A percentile compares a stretch with the other conserved stretches of the same genome.
phyloP scores from a whole-genome alignment of 23 tunicate genomes.

The Trididemnum clinides region DNA sequence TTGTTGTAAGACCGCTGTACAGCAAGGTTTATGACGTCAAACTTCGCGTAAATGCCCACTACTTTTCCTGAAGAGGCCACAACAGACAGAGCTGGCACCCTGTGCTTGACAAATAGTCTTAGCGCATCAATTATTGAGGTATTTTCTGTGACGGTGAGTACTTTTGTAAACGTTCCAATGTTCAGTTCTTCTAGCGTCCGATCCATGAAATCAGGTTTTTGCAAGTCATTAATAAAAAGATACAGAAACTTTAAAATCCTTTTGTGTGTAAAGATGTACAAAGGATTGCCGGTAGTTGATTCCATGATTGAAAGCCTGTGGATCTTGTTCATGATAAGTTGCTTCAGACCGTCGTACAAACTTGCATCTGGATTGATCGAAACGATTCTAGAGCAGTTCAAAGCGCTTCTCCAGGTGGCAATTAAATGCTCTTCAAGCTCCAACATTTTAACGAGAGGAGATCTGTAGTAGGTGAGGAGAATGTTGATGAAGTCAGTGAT shows the following conservation, averaged over 20 bases:
- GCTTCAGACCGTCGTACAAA: conserved; percentile 82
- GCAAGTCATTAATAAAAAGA: conserved; percentile 65
- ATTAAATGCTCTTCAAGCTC: conserved; percentile 92
- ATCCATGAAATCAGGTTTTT: conserved; percentile 80
- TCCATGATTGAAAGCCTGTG: conserved; percentile 94
- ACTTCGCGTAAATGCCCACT: conserved; percentile 96
- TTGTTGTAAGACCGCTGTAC: conserved; percentile 97
- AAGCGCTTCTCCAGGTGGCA: conserved; percentile 79
- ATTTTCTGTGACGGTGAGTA: conserved; percentile 68
- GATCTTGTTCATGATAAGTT: conserved; percentile 83
- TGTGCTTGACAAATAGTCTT: conserved; percentile 64
- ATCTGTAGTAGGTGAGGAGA: conserved; percentile 91
- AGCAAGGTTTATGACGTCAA: conserved; percentile 95
- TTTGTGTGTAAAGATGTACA: conserved; percentile 95
- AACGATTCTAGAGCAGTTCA: conserved; percentile 62
- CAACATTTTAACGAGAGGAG: conserved; percentile 86
- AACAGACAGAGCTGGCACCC: conserved; percentile 94
- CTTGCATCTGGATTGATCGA: conserved; percentile 87
- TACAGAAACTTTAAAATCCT: conserved; percentile 83
- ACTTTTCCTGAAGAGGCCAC: conserved; percentile 73
- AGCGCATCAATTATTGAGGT: conserved; percentile 90
- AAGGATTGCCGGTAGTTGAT: conserved; percentile 69
- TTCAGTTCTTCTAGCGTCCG: conserved; percentile 69
- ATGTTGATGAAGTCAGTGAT: conserved; percentile 96
- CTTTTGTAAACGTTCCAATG: conserved; percentile 78